Evolutionary conservation across 2,113 vertebrate species (phyloP), one percentile per base, ranked within the genome.

Genomic region (Rallus limicola): DNA sequence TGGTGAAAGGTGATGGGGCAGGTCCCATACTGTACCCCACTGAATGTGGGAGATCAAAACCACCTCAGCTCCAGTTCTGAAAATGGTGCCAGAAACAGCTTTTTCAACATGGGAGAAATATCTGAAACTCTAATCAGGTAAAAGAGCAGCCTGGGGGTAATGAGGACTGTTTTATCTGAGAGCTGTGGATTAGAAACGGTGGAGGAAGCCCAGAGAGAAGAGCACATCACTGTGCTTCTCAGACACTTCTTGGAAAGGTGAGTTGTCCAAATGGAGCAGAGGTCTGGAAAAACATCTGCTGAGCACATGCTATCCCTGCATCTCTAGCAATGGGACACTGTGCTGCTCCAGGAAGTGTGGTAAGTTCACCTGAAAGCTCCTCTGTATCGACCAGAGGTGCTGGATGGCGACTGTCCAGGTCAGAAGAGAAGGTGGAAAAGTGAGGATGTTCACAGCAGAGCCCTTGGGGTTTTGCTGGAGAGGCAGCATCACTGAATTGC

Each of bases 361-460:
- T 6, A 20, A 63, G 31, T 13, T 92, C 88, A 26, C 4, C 0
- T 46, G 48, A 26, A 21, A 69, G 63, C 67, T 68, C 70, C 55
- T 68, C 7, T 21, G 25, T 17, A 13, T 3, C 63, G 10, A 5
- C 28, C 7, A 0, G 68, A 46, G 68, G 15, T 59, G 62, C 25
- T 0, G 7, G 9, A 5, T 33, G 33, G 74, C 0, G 14, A 28
- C 42, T 15, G 20, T 1, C 6, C 3, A 0, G 38, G 31, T 23
- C 31, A 29, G 65, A 9, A 52, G 26, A 42, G 33, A 23, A 58
- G 59, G 31, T 0, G 8, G 68, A 72, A 48, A 53, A 55, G 58
- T 2, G 20, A 28, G 25, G 46, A 34, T 25, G 31, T 5, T 25
- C 38, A 4, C 15, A 31, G 55, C n/a, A 24, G 20, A 42, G 44